Conservation (phyloP, 2,888 invertebrate species). For the Thymelicus lineola region DNA sequence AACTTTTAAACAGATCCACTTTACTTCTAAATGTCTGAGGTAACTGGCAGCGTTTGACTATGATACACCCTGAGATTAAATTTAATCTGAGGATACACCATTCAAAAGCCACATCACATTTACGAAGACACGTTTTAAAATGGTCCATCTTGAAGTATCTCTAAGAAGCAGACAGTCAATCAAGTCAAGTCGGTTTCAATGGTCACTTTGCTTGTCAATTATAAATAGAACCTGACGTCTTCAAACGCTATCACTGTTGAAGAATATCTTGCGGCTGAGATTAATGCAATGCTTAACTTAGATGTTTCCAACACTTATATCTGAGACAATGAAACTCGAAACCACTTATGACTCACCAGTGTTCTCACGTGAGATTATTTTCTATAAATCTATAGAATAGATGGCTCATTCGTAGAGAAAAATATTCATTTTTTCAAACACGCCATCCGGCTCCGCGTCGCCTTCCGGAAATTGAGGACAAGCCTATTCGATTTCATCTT, state of each 20-base stretch:
- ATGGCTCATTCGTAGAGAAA: neutral
- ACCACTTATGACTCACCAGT: neutral
- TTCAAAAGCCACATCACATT: too few species aligned
- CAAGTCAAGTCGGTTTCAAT: too few species aligned
- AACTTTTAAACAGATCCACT: too few species aligned
- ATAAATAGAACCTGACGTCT: neutral
- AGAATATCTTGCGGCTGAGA: neutral
- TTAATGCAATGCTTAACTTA: neutral
- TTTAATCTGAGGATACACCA: too few species aligned
- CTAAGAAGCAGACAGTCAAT: too few species aligned
- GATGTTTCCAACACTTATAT: neutral
- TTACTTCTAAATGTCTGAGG: too few species aligned
- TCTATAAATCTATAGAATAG: neutral
- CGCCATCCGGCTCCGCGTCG: neutral
- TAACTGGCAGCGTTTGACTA: too few species aligned
- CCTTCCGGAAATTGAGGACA: constrained; percentile 19
- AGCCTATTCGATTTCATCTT: constrained; percentile 10
- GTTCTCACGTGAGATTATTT: constrained; percentile 1
- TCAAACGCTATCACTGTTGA: neutral
- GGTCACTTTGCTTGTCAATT: too few species aligned
- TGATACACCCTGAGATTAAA: too few species aligned
- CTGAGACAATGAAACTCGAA: neutral
- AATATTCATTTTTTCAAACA: constrained; percentile 8
- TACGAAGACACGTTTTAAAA: too few species aligned
- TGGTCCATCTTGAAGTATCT: too few species aligned